Base-by-base conservation (phyloP, 1,140 invertebrate genomes). In the Saccostrea glomerata region DNA sequence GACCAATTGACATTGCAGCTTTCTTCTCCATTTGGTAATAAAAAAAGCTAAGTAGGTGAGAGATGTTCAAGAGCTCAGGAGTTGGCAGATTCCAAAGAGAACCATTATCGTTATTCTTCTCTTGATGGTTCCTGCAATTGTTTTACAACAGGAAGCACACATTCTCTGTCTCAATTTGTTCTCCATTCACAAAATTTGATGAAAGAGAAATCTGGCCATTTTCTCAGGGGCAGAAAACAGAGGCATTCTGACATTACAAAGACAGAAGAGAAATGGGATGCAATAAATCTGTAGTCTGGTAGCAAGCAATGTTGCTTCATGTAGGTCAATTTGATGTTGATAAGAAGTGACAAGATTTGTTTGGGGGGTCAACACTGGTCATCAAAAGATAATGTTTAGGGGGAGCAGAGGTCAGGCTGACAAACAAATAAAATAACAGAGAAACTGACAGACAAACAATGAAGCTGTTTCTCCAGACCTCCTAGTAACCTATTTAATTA, bases 11-110 rank as follows among this genome's bases (percentile, higher is more conserved):
- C 70, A 30, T 73, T 15, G 25, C 70, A 73, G 23, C 70, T 73
- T 73, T 73, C 70, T 73, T 30, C 70, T 73, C 70, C 70, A 73
- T 73, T 73, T 73, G 70, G 70, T 73, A 30, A 73, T 73, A 73
- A 73, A 73, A 73, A 73, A 73, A 73, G 70, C 30, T 30, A 73
- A 73, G 70, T 30, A 25, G 70, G 25, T 15, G 23, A 15, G 70
- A 73, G 30, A 73, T 73, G 70, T 73, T 73, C 25, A 25, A 30
- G 23, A 73, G 25, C 25, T 36, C 12, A 36, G 23, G 70, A 4
- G 25, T 73, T 73, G 70, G 25, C 70, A 73, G 70, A 36, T 73
- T 73, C 70, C 25, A 73, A 15, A 73, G 11, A 36, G 9, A 11
- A 73, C 70, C 70, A 73, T 73, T 73, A 73, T 73, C 70, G 4